A percentile compares a stretch with the other conserved stretches of the same genome.
Conservation (phyloP, 2,113 vertebrate genomes). For the Halcyon malimbica region DNA sequence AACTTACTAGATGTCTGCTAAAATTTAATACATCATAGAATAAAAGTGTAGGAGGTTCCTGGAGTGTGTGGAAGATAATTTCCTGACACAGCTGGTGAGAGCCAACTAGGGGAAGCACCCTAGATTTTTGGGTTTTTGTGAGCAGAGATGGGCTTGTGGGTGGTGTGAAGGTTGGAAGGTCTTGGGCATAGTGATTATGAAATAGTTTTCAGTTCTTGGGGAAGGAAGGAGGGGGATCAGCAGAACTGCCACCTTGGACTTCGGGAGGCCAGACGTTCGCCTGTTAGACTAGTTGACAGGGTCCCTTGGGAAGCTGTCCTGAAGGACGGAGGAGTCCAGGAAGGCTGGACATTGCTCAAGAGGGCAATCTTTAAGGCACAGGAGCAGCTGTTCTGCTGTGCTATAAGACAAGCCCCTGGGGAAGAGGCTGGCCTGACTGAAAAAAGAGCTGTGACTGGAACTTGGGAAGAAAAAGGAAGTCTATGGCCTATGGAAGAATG, state of each 20-base stretch:
- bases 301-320: not conserved
- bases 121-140: not conserved
- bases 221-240: not conserved
- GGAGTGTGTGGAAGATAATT: not conserved
- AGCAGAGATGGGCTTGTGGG: not conserved
- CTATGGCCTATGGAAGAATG: too few relatives aligned
- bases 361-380: too few relatives aligned
- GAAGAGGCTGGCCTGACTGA: too few relatives aligned
- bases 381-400: too few relatives aligned
- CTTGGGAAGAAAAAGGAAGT: too few relatives aligned
- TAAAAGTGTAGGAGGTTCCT: not conserved
- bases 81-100: not conserved
- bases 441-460: too few relatives aligned
- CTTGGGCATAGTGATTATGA: not conserved
- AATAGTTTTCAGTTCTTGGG: not conserved
- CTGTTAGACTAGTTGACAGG: not conserved
- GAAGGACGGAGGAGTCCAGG: not conserved
- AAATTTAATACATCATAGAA: not conserved
- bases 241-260: not conserved
- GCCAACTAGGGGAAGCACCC: not conserved
- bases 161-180: not conserved
- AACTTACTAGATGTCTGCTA: not conserved
- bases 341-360: too few relatives aligned
- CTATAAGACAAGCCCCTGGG: too few relatives aligned
- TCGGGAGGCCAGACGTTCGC: not conserved